A percentile compares a stretch with the other conserved stretches of the same genome.
These are phyloP conservation scores for Sus scrofa DNA, from an alignment of 2,113 vertebrate species.

Conservation along the genomic window T2T-Sscrofa CM000824.6:59098001-59098500, in stretches of 20 bases:
- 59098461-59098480: constrained; percentile 94
- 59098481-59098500: constrained; percentile 92
- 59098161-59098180: not conserved
- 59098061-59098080: not conserved
- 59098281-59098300: not conserved
- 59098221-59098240: not conserved
- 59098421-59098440: constrained; percentile 95
- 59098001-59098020: not conserved
- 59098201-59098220: not conserved
- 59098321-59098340: not conserved
- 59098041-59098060: not conserved
- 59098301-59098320: not conserved
- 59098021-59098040: not conserved
- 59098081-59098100: not conserved
- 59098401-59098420: constrained; percentile 95
- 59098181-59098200: not conserved
- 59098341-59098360: not conserved
- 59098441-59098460: constrained; percentile 95
- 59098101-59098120: too few species aligned
- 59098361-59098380: not conserved
- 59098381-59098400: constrained; percentile 86
- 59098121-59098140: not conserved
- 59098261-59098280: not conserved
- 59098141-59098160: not conserved
- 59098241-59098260: not conserved